Percentiles rank a stretch among this genome's conserved stretches.
phyloP scores from a whole-genome alignment of 2,113 vertebrate species.

The Pteruthius melanotis region DNA sequence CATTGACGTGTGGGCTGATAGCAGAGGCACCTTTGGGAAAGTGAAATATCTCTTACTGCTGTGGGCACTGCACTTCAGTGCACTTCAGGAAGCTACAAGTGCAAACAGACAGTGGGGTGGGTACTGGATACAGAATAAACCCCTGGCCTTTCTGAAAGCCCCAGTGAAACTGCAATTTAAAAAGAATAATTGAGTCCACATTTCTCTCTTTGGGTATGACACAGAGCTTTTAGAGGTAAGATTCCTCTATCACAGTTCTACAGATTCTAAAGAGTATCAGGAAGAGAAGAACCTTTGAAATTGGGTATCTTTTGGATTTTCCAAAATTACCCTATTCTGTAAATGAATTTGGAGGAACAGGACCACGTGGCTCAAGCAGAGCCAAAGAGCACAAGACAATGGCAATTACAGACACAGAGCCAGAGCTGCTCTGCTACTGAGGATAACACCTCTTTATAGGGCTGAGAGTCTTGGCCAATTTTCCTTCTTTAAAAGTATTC shows the following conservation, averaged over 20 bases:
- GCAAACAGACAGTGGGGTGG: neutral
- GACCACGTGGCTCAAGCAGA: neutral
- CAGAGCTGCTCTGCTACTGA: neutral
- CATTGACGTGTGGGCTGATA: neutral
- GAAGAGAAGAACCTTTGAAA: neutral
- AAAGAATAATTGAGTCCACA: neutral
- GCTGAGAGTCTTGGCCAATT: neutral
- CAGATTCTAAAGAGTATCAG: neutral
- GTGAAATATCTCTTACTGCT: neutral
- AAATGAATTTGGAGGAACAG: neutral
- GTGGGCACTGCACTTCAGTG: neutral
- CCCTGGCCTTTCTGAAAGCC: neutral
- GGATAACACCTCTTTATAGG: neutral
- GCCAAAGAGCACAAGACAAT: neutral
- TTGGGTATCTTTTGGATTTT: neutral
- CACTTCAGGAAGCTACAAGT: neutral
- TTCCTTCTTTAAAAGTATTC: neutral
- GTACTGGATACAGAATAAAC: neutral
- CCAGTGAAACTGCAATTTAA: neutral
- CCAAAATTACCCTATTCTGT: neutral
- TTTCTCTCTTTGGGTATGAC: neutral
- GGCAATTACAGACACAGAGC: neutral
- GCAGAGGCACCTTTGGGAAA: neutral
- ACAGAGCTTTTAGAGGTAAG: neutral
- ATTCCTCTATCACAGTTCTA: neutral